Evolutionary conservation across 92 coral and sea anemone genomes (phyloP), one percentile per base, ranked within the genome.

Genomic region (Porites divaricata): DNA sequence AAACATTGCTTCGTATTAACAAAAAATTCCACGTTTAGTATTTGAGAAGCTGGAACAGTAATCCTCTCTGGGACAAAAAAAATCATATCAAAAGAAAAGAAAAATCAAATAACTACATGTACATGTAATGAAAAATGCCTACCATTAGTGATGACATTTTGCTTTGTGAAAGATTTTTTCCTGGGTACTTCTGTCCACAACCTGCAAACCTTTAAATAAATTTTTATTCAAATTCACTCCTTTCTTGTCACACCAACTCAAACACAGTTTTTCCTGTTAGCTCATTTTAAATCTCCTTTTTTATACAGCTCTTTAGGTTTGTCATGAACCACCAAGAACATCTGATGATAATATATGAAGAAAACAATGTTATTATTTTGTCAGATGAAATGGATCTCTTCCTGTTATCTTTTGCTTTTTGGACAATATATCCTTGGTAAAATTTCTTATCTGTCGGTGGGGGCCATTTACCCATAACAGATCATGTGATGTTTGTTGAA

Each of bases 71-170:
- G 59, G 4, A 54, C 59, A 78, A 21, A 19, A 66, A 23, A 45
- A 12, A 11, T 25, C 28, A 14, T 65, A 65, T 35, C 67, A 76
- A 66, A 62, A 52, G 48, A 67, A 23, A 67, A 50, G 17, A 51
- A 67, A 67, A 51, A 23, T 8, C 11, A 22, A 16, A 23, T 20
- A 19, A 24, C 41, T 24, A 67, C 7, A 9, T 20, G 6, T 21
- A 23, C 35, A 1, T 35, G 14, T 48, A 35, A 28, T n/a, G 25
- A 67, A 28, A 68, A 68, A 20, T 56, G 61, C 85, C 77, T 58
- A 80, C 85, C 85, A 80, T 72, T 45, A 21, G 81, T 11, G 81
- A 77, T 63, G 70, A 77, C 54, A 54, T 69, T 80, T 56, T 70
- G 28, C 49, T 64, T 56, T 54, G 45, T 35, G 15, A 17, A 80